These are phyloP conservation scores for Ceriagrion tenellum DNA, from an alignment of 2,888 invertebrate species.

Conservation along the genomic window DNA sequence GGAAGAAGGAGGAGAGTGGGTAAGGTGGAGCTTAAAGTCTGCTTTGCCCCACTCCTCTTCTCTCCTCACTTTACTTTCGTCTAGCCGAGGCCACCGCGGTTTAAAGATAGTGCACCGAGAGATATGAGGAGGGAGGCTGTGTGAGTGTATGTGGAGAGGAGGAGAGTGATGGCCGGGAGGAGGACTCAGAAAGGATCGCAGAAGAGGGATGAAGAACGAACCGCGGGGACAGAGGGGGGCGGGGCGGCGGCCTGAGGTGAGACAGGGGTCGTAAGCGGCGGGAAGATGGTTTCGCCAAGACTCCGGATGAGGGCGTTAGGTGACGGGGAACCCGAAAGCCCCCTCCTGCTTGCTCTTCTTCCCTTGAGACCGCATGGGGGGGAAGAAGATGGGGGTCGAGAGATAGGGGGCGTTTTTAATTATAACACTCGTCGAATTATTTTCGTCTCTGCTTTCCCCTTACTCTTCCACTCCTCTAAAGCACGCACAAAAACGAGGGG, in stretches of 20 bases:
- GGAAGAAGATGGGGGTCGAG: background rate
- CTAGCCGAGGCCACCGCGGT: slow-evolving; percentile 4
- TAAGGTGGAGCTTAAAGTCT: background rate
- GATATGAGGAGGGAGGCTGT: background rate
- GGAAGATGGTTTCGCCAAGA: background rate
- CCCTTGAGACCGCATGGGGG: background rate
- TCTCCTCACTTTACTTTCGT: background rate
- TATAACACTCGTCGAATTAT: background rate
- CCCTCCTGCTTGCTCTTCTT: background rate
- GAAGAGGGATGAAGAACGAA: slow-evolving; percentile 28
- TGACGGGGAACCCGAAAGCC: background rate
- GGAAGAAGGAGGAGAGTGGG: background rate
- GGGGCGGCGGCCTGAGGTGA: background rate
- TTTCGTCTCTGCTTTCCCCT: background rate
- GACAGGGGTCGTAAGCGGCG: background rate
- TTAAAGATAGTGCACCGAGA: slow-evolving; percentile 18
- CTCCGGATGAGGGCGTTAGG: background rate
- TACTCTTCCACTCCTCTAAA: too few species aligned
- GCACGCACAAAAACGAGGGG: background rate
- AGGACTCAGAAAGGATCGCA: background rate
- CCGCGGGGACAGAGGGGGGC: background rate
- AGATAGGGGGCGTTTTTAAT: background rate
- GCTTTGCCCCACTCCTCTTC: too few species aligned
- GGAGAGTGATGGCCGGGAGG: background rate
- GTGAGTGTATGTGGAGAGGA: background rate